Evolutionary conservation across 2,888 invertebrate genomes (phyloP).

Genomic region (Perithous albicinctus): DNA sequence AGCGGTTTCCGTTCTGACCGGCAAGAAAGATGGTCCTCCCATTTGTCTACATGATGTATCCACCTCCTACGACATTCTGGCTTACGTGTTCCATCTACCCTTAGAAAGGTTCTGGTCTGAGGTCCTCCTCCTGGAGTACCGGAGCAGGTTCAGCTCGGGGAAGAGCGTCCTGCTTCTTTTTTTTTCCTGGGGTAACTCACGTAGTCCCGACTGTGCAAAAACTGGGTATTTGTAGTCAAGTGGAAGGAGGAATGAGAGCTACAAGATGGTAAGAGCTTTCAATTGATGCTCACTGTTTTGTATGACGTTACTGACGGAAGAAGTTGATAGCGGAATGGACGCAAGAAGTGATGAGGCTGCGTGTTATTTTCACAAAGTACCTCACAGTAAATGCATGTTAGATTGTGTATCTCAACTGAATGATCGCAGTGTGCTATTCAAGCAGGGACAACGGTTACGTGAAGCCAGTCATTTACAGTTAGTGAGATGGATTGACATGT

Average conservation of each 20-base stretch:
- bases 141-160: slow-evolving; percentile 1
- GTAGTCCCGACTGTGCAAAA: slow-evolving; percentile 30
- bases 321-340: background rate
- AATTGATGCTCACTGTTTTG: slow-evolving; percentile 6
- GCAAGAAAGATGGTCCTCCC: slow-evolving; percentile 74
- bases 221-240: slow-evolving; percentile 18
- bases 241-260: background rate
- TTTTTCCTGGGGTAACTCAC: slow-evolving; percentile 22
- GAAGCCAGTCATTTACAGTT: background rate
- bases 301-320: slow-evolving; percentile 1
- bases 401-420: background rate
- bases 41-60: slow-evolving; percentile 77
- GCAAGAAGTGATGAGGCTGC: background rate
- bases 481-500: background rate
- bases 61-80: slow-evolving; percentile 52
- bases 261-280: slow-evolving; percentile 17
- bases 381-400: background rate
- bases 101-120: slow-evolving; percentile 38
- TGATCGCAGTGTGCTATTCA: background rate
- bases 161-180: slow-evolving; percentile 22
- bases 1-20: slow-evolving; percentile 53
- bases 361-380: slow-evolving; percentile 31
- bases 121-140: slow-evolving; percentile 28
- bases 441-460: background rate
- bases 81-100: slow-evolving; percentile 35